These are phyloP conservation scores for Hycleus phaleratus DNA, from an alignment of 1,140 invertebrate genomes.

Conservation along the genomic window DNA sequence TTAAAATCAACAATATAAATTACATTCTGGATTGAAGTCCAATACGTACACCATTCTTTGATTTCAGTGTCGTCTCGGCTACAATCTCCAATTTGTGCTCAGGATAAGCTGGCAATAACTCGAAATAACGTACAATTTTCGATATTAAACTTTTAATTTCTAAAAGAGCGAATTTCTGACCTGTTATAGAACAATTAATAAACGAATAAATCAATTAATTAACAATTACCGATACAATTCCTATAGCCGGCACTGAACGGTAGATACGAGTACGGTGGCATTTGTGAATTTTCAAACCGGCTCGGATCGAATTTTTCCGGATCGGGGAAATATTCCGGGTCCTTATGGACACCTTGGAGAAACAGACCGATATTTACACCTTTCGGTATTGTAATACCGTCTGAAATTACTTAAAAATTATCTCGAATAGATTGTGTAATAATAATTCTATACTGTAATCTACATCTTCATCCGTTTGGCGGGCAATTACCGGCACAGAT, in stretches of 20 bases:
- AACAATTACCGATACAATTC: slow-evolving; percentile 47
- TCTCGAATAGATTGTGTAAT: background rate
- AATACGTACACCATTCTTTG: slow-evolving; percentile 2
- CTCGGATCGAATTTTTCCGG: slow-evolving; percentile 63
- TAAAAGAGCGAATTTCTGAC: background rate
- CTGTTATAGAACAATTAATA: background rate
- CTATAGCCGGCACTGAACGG: slow-evolving; percentile 51
- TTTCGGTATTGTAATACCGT: slow-evolving; percentile 2
- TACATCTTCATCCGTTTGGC: slow-evolving; percentile 46
- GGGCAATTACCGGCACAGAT: slow-evolving; percentile 51
- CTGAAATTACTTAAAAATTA: slow-evolving; percentile 10
- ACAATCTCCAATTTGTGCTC: background rate
- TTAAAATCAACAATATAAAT: background rate
- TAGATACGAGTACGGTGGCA: slow-evolving; percentile 43
- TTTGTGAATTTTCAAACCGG: slow-evolving; percentile 46
- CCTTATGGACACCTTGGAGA: slow-evolving; percentile 51
- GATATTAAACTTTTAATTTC: slow-evolving; percentile 1
- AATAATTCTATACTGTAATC: slow-evolving; percentile 11
- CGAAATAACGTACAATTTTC: slow-evolving; percentile 3
- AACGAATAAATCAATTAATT: background rate
- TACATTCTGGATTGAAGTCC: background rate
- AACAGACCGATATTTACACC: background rate
- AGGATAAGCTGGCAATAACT: background rate
- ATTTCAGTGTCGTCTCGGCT: background rate
- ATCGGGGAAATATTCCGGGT: slow-evolving; percentile 51